Evolutionary conservation across 2,888 invertebrate genomes (phyloP).

Genomic region (Aphidius colemani): DNA sequence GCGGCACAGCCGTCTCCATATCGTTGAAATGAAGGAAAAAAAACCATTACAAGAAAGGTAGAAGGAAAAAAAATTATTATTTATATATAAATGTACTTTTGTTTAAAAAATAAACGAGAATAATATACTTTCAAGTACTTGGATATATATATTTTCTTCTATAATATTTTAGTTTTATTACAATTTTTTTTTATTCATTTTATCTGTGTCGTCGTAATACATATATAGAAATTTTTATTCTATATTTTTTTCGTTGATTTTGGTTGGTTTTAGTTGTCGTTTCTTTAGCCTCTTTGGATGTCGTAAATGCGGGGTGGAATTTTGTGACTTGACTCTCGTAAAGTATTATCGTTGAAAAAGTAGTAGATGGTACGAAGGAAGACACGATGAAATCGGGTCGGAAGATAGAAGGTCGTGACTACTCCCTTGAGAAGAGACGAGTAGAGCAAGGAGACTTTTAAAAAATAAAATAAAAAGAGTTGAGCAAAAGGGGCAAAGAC

Average conservation of each 20-base stretch:
- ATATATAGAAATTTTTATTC: constrained; percentile 8
- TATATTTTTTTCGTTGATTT: constrained; percentile 18
- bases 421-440: constrained; percentile 27
- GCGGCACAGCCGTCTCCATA: constrained; percentile 28
- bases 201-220: too few species aligned
- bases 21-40: too few species aligned
- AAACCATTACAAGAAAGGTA: too few species aligned
- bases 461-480: background rate
- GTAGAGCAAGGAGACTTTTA: background rate
- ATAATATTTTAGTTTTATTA: too few species aligned
- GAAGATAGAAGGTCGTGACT: constrained; percentile 29
- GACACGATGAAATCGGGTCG: constrained; percentile 29
- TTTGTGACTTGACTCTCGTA: constrained; percentile 25
- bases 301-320: constrained; percentile 31
- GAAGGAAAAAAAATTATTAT: too few species aligned
- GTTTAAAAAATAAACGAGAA: background rate
- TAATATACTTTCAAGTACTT: background rate
- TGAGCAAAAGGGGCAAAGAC: background rate
- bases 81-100: too few species aligned
- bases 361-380: constrained; percentile 27
- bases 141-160: too few species aligned
- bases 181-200: too few species aligned
- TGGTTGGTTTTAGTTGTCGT: constrained; percentile 4
- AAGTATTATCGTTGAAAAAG: constrained; percentile 29
- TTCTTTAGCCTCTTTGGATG: constrained; percentile 21